Base-by-base conservation (phyloP, 1,140 invertebrate species). In the Panonychus citri region DNA sequence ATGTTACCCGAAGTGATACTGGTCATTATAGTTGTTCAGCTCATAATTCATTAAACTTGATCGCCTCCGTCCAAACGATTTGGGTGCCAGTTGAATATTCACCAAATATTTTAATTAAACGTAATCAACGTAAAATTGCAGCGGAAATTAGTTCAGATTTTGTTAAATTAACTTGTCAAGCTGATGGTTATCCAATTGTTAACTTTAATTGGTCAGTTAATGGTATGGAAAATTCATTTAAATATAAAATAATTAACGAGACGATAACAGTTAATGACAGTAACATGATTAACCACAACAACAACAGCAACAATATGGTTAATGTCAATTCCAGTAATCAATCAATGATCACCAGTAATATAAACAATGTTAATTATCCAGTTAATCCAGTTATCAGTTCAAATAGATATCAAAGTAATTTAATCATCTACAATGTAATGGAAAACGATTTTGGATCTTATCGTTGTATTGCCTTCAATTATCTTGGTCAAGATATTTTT, bases 1-100 rank as follows among this genome's bases (percentile, higher is more conserved):
- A 80, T 63, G 80, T 85, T 0, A 77, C 76, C 25, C 78, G 82
- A 60, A 78, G 81, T 55, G 89, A 94, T 68, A 81, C 85, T 1
- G 91, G 90, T 1, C 77, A 78, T 57, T 96, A 90, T 70, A 77
- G 77, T 48, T 96, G 91, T 69, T 76, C 81, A 53, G 87, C 85
- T 15, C 81, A 90, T 70, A 97, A 96, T 68, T 83, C 83, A 46
- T 81, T 95, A 59, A 26, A 24, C 24, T 12, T 17, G 1, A 17
- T n/a, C 2, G 26, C 24, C 24, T 26, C 24, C 17, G 8, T 27
- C 15, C 25, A 34, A 30, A 17, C 21, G 28, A 53, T 57, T 24
- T 8, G 4, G 3, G 24, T 57, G 10, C 19, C 24, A 10, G 28
- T 57, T 21, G 17, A 52, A 42, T 49, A 52, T 46, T 13, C 25